Percentiles rank a stretch among this genome's conserved stretches.
phyloP scores from a whole-genome alignment of 1,140 invertebrate genomes.

The Drosophila pachea region DNA sequence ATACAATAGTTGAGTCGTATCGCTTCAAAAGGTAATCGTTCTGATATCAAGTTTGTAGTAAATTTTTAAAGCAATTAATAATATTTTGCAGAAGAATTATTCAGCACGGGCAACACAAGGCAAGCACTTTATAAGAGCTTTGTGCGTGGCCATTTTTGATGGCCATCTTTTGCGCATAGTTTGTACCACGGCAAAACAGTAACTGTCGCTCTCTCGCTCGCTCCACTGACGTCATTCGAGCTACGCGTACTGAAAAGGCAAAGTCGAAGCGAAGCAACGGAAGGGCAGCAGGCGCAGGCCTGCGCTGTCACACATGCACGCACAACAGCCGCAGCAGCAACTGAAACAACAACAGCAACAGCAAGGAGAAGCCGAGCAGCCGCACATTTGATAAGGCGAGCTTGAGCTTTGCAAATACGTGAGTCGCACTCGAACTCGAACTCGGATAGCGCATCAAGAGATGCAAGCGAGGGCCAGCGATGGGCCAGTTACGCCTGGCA shows the following conservation, averaged over 20 bases:
- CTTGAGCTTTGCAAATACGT: constrained; percentile 6
- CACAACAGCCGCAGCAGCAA: too few relatives aligned
- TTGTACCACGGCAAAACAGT: constrained; percentile 33
- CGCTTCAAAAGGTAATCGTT: too few relatives aligned
- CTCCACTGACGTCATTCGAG: constrained; percentile 30
- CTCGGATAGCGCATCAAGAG: constrained; percentile 4
- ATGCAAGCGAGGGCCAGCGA: constrained; percentile 32
- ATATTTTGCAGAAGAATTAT: neutral
- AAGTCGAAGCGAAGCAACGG: constrained; percentile 22
- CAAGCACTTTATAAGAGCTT: neutral
- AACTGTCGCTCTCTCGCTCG: constrained; percentile 23
- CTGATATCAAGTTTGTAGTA: neutral
- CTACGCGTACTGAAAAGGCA: constrained; percentile 9
- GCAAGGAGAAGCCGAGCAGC: constrained; percentile 21
- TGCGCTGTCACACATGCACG: constrained; percentile 24
- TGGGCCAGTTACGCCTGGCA: constrained; percentile 65
- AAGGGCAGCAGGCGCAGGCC: neutral
- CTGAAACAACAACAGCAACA: constrained; percentile 9
- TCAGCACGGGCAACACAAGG: neutral
- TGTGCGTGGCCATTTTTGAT: constrained; percentile 14
- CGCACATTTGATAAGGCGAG: neutral
- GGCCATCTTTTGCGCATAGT: constrained; percentile 19
- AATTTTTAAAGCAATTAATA: neutral
- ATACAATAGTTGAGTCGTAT: too few relatives aligned
- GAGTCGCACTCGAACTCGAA: neutral